phyloP scores from a whole-genome alignment of 1,140 invertebrate genomes.

The Chlorops oryzae region DNA sequence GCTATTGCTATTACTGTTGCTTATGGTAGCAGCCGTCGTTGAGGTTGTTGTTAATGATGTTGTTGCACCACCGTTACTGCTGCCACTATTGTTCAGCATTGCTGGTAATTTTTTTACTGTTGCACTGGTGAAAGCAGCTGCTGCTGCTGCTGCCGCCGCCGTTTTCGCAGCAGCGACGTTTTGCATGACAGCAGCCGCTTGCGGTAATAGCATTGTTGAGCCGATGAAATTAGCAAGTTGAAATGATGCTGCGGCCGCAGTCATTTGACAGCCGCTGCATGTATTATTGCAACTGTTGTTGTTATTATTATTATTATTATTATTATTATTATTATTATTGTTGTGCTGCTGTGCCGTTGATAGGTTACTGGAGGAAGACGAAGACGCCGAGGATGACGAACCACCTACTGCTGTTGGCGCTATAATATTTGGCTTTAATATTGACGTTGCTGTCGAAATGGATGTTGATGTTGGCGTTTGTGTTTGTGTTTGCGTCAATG shows the following conservation, averaged over 20 bases:
- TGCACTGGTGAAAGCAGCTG: slow-evolving; percentile 8
- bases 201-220: slow-evolving; percentile 26
- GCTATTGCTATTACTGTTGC: not conserved
- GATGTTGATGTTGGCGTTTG: too few relatives aligned
- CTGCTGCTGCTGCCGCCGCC: slow-evolving; percentile 13
- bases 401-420: not conserved
- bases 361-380: slow-evolving; percentile 4
- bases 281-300: slow-evolving; percentile 15
- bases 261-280: slow-evolving; percentile 40
- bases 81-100: not conserved
- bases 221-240: slow-evolving; percentile 38
- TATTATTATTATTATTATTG: slow-evolving; percentile 1
- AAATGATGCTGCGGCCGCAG: slow-evolving; percentile 35
- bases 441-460: too few relatives aligned
- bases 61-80: slow-evolving; percentile 3
- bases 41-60: slow-evolving; percentile 15
- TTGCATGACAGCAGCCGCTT: too few relatives aligned
- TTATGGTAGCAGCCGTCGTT: slow-evolving; percentile 3
- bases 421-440: too few relatives aligned
- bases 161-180: slow-evolving; percentile 10
- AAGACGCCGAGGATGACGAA: not conserved
- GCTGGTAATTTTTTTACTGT: not conserved
- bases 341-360: not conserved
- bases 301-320: not conserved
- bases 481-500: too few relatives aligned